Percentiles rank a stretch among this genome's conserved stretches.
These are phyloP conservation scores for Homarus americanus DNA, from an alignment of 1,140 invertebrate species.

Conservation along the genomic window DNA sequence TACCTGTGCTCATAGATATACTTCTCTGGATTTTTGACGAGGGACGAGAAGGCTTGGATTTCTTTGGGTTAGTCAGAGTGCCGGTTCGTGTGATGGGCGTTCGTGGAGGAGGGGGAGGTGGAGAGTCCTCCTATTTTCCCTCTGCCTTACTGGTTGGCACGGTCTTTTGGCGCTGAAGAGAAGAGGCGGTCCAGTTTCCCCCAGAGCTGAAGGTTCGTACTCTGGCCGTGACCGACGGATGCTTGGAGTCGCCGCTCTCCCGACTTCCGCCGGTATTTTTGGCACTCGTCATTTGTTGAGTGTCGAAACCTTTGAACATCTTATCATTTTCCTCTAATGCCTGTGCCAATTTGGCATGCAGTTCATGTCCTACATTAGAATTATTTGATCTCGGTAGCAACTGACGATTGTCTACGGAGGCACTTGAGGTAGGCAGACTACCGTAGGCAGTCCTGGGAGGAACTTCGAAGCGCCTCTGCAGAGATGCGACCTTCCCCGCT, in stretches of 20 bases:
- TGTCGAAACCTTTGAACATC: conserved; percentile 74
- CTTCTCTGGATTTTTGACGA: conserved; percentile 59
- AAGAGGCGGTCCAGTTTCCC: neutral
- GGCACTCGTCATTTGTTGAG: conserved; percentile 17
- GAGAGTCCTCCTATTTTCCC: conserved; percentile 43
- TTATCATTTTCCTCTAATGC: conserved; percentile 74
- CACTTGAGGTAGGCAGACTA: conserved; percentile 41
- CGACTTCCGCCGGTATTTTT: conserved; percentile 17
- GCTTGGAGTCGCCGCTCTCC: conserved; percentile 26
- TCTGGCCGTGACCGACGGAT: conserved; percentile 50
- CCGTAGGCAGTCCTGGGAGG: conserved; percentile 5
- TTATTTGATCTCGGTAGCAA: conserved; percentile 62
- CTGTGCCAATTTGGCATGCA: conserved; percentile 70
- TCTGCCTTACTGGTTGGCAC: conserved; percentile 61
- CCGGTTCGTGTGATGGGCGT: conserved; percentile 57
- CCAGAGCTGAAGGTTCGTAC: conserved; percentile 57
- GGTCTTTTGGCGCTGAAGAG: conserved; percentile 62
- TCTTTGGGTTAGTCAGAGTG: conserved; percentile 61
- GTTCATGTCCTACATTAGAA: conserved; percentile 59
- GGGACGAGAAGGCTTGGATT: conserved; percentile 1
- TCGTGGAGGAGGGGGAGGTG: conserved; percentile 56
- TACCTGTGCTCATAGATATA: conserved; percentile 65
- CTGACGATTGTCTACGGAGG: conserved; percentile 59
- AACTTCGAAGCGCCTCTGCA: conserved; percentile 72
- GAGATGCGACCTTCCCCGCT: conserved; percentile 70